Evolutionary conservation across 1,140 invertebrate species (phyloP).

Genomic region (Metopolophium dirhodum): DNA sequence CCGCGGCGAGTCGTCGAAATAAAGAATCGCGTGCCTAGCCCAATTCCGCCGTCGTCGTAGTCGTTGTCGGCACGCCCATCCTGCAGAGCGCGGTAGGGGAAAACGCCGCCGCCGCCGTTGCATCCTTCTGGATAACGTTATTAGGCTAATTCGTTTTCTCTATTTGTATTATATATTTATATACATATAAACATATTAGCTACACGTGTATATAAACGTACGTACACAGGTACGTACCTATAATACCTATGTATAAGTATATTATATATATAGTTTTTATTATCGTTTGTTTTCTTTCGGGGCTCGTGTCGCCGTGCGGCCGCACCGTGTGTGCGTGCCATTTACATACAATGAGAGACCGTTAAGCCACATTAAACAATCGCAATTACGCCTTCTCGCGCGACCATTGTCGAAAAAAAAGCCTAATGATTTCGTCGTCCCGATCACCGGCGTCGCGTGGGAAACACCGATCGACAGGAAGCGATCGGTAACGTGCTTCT

Average conservation of each 20-base stretch:
- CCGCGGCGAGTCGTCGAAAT: neutral
- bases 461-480: slow-evolving; percentile 20
- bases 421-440: slow-evolving; percentile 6
- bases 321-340: neutral
- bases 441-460: slow-evolving; percentile 16
- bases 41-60: slow-evolving; percentile 33
- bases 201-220: neutral
- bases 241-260: neutral
- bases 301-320: slow-evolving; percentile 32
- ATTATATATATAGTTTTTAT: slow-evolving; percentile 35
- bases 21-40: slow-evolving; percentile 52
- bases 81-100: slow-evolving; percentile 47
- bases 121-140: slow-evolving; percentile 48
- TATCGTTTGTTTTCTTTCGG: slow-evolving; percentile 53
- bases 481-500: neutral
- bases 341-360: slow-evolving; percentile 54
- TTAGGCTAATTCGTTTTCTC: slow-evolving; percentile 42
- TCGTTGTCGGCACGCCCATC: slow-evolving; percentile 48
- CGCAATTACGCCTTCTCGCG: slow-evolving; percentile 47
- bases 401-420: slow-evolving; percentile 30
- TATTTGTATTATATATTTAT: neutral
- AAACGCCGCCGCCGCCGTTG: neutral
- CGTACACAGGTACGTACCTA: neutral
- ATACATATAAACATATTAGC: neutral
- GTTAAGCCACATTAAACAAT: slow-evolving; percentile 52